phyloP scores from a whole-genome alignment of 2,113 vertebrate species.

The Psittacara wagleri region DNA sequence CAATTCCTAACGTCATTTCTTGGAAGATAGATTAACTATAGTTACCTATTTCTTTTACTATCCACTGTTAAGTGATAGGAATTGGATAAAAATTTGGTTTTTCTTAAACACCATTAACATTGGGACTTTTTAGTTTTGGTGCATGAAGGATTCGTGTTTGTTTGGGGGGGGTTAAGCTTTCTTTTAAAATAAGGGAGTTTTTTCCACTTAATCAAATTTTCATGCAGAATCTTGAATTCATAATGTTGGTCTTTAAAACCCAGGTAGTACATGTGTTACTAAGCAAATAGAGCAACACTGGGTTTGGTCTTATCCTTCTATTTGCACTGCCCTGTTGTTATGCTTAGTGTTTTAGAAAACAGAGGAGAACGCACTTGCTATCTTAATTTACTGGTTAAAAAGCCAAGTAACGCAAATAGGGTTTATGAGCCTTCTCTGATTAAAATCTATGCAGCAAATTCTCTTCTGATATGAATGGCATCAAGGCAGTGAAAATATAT shows the following conservation, averaged over 20 bases:
- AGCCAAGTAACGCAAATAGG: not conserved
- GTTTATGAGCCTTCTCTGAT: not conserved
- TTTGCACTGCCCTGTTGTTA: not conserved
- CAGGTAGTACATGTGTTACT: not conserved
- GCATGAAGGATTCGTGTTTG: not conserved
- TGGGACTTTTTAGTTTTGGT: not conserved
- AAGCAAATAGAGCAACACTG: not conserved
- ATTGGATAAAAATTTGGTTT: not conserved
- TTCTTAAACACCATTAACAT: not conserved
- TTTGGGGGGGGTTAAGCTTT: not conserved
- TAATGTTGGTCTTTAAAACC: not conserved
- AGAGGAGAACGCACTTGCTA: not conserved
- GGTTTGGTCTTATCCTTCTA: not conserved
- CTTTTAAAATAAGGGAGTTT: not conserved
- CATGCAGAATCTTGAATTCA: not conserved
- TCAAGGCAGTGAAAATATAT: not conserved
- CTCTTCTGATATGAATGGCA: not conserved
- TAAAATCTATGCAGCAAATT: not conserved
- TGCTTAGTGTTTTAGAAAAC: not conserved
- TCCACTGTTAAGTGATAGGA: not conserved
- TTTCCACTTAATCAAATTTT: not conserved
- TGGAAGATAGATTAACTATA: not conserved
- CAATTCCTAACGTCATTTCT: not conserved
- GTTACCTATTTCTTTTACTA: not conserved
- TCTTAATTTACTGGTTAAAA: not conserved